These are phyloP conservation scores for Solea solea DNA, from an alignment of 2,113 vertebrate genomes.

Conservation along the genomic window DNA sequence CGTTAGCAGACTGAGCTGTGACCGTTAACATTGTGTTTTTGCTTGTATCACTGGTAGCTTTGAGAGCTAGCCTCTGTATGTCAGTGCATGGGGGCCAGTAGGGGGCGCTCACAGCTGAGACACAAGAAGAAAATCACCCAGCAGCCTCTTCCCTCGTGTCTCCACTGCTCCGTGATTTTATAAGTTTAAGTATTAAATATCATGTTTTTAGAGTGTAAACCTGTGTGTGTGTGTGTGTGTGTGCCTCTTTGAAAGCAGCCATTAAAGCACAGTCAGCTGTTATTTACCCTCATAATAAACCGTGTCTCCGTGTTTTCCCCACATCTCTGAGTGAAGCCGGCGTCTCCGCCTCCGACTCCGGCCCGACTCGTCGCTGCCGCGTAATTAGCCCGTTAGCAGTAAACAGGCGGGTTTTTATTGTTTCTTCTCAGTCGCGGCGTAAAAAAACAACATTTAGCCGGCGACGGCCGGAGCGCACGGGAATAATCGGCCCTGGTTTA, in stretches of 20 bases:
- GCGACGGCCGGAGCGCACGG: conserved; percentile 20
- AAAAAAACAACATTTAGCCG: conserved; percentile 29
- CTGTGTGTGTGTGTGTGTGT: too few relatives aligned
- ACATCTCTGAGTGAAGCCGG: conserved; percentile 18
- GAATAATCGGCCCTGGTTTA: conserved; percentile 57
- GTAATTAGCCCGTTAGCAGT: conserved; percentile 65
- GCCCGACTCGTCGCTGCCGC: conserved; percentile 38
- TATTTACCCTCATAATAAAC: conserved; percentile 41
- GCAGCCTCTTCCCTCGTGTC: too few relatives aligned
- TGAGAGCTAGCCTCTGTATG: too few relatives aligned
- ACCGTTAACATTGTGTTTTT: too few relatives aligned
- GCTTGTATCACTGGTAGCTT: too few relatives aligned
- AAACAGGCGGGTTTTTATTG: conserved; percentile 29
- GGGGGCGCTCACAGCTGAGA: too few relatives aligned
- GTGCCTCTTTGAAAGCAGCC: conserved; percentile 35
- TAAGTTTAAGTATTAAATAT: too few relatives aligned
- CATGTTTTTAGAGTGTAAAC: background rate
- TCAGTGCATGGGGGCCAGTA: too few relatives aligned
- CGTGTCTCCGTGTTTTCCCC: conserved; percentile 1
- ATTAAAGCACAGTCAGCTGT: conserved; percentile 35
- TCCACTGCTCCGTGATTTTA: too few relatives aligned
- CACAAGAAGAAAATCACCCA: too few relatives aligned
- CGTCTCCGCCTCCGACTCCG: conserved; percentile 31
- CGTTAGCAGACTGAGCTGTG: too few relatives aligned
- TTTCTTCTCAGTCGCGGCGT: conserved; percentile 5